A percentile compares a stretch with the other conserved stretches of the same genome.
Conservation (phyloP, 2,888 invertebrate species). For the Pterostichus niger region DNA sequence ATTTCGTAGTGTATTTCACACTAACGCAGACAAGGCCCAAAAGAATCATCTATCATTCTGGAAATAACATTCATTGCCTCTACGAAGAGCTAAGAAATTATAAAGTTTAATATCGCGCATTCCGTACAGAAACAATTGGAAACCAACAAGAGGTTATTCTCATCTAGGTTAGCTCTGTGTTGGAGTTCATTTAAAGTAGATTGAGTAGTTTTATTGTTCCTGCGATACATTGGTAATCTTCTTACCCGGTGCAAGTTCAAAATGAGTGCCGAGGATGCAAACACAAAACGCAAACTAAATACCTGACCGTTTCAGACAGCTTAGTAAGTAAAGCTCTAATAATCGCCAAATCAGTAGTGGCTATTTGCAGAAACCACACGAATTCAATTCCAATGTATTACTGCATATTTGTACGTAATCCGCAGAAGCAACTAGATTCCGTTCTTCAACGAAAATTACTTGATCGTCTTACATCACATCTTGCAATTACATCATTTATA, state of each 20-base stretch:
- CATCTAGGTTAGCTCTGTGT: background rate
- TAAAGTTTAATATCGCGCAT: slow-evolving; percentile 63
- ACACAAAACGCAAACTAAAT: slow-evolving; percentile 53
- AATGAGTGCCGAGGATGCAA: slow-evolving; percentile 27
- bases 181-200: slow-evolving; percentile 57
- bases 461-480: slow-evolving; percentile 9
- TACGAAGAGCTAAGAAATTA: slow-evolving; percentile 45
- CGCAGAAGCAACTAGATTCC: slow-evolving; percentile 50
- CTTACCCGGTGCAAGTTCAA: slow-evolving; percentile 41
- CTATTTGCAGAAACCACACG: slow-evolving; percentile 46
- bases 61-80: slow-evolving; percentile 43
- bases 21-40: slow-evolving; percentile 12
- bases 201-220: slow-evolving; percentile 54
- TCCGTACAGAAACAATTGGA: background rate
- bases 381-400: slow-evolving; percentile 61
- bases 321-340: slow-evolving; percentile 62
- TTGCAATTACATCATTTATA: background rate
- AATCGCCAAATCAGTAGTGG: slow-evolving; percentile 64
- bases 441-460: slow-evolving; percentile 29
- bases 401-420: slow-evolving; percentile 59
- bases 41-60: slow-evolving; percentile 58
- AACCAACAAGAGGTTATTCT: slow-evolving; percentile 15
- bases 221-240: slow-evolving; percentile 56
- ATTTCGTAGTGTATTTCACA: slow-evolving; percentile 37
- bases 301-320: slow-evolving; percentile 55